Evolutionary conservation across 2,888 invertebrate species (phyloP), one percentile per base, ranked within the genome.

Genomic region (Lasiommata megera): DNA sequence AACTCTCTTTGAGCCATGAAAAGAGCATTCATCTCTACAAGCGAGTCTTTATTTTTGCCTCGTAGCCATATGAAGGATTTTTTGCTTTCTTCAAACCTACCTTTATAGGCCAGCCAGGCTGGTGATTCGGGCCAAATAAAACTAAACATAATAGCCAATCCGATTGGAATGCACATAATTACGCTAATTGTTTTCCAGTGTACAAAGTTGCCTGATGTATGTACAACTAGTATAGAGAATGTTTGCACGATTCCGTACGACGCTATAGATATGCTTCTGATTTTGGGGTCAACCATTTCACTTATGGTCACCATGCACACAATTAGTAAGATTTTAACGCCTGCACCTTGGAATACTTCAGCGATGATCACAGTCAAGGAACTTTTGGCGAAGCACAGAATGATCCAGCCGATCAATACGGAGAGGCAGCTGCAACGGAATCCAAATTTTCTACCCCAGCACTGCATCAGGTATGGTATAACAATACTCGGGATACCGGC

Each of bases 101-200:
- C 67, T 50, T 60, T 61, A n/a, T 53, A 61, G 5, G 69, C 69
- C 12, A 69, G 31, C 69, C 68, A 68, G 9, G 64, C 62, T 1
- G 68, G 69, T 7, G 70, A 70, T 43, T 72, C 72, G 1, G 68
- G 68, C 60, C 66, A 66, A 37, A 65, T 54, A 36, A 60, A 55
- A 6, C 58, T 57, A 11, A 62, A 40, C 0, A 59, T 28, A 9
- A 66, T 38, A 14, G 55, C 56, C 34, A 64, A 60, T 9, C 52
- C n/a, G 0, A 63, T 54, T 41, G 63, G 66, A 14, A 62, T 12
- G 1, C 63, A 14, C 43, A 61, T 64, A 1, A 63, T 28, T 6
- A 67, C 6, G 5, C 61, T 59, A 18, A 70, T 65, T 28, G 65
- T 60, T 31, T 64, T 65, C 64, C 66, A 69, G 37, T 63, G 40